A percentile compares a stretch with the other conserved stretches of the same genome.
Evolutionary conservation across 2,888 invertebrate genomes (phyloP).

Genomic region (Habrosyne pyritoides): DNA sequence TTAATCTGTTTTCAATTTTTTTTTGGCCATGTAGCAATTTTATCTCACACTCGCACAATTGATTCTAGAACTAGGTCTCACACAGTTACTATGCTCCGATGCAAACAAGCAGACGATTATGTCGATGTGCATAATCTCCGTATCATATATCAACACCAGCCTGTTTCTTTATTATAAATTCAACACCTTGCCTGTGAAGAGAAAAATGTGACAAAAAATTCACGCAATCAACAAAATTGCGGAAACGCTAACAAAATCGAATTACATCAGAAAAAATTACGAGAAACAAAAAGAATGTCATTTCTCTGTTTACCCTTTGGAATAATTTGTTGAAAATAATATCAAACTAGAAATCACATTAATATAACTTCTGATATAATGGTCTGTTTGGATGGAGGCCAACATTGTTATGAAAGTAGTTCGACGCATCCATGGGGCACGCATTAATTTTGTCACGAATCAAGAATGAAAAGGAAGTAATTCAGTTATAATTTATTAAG

Average conservation of each 20-base stretch:
- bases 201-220: not conserved
- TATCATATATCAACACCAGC: no score
- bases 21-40: no score
- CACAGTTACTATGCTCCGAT: no score
- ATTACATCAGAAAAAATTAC: not conserved
- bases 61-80: no score
- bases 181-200: not conserved
- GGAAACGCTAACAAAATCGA: not conserved
- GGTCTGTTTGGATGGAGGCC: not conserved
- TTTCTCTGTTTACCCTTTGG: not conserved
- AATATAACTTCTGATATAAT: not conserved
- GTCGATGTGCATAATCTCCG: no score
- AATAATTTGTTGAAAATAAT: not conserved
- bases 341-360: not conserved
- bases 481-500: not conserved
- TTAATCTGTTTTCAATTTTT: no score
- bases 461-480: not conserved
- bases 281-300: not conserved
- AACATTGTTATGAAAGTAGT: conserved; percentile 1
- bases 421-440: not conserved
- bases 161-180: not conserved
- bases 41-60: no score
- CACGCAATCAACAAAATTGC: not conserved
- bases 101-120: no score
- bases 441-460: conserved; percentile 2